Conservation (phyloP, 2,797 vertebrate species). For the Cyprinella venusta region DNA sequence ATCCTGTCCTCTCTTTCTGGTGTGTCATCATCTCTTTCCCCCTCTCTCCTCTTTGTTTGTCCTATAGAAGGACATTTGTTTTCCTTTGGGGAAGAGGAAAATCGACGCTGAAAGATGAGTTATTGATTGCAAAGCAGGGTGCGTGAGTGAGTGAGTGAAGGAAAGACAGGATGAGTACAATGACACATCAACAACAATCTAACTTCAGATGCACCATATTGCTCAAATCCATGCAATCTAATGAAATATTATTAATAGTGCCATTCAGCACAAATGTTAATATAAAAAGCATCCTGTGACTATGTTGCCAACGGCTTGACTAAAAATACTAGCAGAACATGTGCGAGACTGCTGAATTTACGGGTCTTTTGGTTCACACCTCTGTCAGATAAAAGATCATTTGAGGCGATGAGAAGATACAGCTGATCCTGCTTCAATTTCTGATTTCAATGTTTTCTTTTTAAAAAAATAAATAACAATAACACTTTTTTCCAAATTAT, state of each 20-base stretch:
- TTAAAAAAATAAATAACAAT: neutral
- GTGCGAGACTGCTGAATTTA: slow-evolving; percentile 35
- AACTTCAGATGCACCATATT: neutral
- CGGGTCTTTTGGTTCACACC: slow-evolving; percentile 11
- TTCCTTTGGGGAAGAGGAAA: slow-evolving; percentile 74
- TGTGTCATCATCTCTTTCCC: slow-evolving; percentile 17
- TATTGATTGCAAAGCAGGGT: slow-evolving; percentile 76
- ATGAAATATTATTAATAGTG: slow-evolving; percentile 15
- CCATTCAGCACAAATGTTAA: slow-evolving; percentile 11
- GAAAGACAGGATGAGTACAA: slow-evolving; percentile 16
- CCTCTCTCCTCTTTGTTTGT: slow-evolving; percentile 68
- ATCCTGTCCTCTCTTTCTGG: slow-evolving; percentile 30
- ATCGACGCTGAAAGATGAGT: slow-evolving; percentile 78
- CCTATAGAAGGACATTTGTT: slow-evolving; percentile 80
- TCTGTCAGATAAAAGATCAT: slow-evolving; percentile 16
- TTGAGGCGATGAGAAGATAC: neutral
- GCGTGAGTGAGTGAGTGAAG: slow-evolving; percentile 50
- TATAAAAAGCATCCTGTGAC: slow-evolving; percentile 5
- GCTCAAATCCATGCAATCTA: neutral
- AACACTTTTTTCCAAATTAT: neutral
- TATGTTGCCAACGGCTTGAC: slow-evolving; percentile 46
- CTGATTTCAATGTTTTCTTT: slow-evolving; percentile 1
- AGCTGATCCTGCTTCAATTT: neutral
- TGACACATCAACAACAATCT: slow-evolving; percentile 40
- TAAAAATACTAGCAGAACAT: slow-evolving; percentile 23